These are phyloP conservation scores for Petrocephalus sullivani DNA, from an alignment of 2,797 vertebrate species.

Conservation along the genomic window DNA sequence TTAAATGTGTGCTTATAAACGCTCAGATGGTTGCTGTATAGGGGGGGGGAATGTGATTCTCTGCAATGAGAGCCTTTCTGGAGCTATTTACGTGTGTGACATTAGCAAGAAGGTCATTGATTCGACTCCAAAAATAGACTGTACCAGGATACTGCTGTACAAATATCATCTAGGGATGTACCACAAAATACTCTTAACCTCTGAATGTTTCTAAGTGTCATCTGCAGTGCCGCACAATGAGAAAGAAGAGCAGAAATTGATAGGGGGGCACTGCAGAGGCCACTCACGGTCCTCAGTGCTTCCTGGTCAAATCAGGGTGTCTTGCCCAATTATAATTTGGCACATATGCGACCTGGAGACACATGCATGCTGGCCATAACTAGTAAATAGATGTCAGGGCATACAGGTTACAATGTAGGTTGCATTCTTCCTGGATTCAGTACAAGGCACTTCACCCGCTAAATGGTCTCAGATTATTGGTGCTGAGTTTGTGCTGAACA, in stretches of 20 bases:
- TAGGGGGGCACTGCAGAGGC: background rate
- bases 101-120: conserved; percentile 1
- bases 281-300: background rate
- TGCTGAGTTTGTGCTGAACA: background rate
- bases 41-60: background rate
- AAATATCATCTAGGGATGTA: background rate
- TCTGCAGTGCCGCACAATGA: background rate
- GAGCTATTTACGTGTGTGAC: background rate
- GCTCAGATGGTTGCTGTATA: background rate
- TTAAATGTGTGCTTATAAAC: background rate
- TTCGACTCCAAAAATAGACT: background rate
- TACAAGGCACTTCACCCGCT: background rate
- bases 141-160: background rate
- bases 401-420: conserved; percentile 11
- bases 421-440: conserved; percentile 43
- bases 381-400: background rate
- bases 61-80: background rate
- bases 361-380: background rate
- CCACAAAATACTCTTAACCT: background rate
- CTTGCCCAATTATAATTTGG: background rate
- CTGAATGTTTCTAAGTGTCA: background rate
- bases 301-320: background rate
- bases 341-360: background rate
- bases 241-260: background rate
- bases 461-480: conserved; percentile 29